Evolutionary conservation across 2,113 vertebrate species (phyloP).

Genomic region (Anhinga rufa): DNA sequence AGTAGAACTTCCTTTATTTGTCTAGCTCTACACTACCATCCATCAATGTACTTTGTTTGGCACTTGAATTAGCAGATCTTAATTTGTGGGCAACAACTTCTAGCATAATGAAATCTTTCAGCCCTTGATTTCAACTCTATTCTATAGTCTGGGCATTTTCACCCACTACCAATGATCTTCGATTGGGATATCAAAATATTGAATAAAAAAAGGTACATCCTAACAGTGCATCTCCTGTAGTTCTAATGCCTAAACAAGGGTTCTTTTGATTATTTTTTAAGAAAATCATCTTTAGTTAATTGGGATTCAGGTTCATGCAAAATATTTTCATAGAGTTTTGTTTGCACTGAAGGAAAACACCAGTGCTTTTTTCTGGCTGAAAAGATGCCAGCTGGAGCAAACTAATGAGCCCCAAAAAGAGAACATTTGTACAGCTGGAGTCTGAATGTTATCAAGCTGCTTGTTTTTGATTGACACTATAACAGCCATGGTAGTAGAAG

Average conservation of each 20-base stretch:
- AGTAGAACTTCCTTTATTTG: not conserved
- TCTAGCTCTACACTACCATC: not conserved
- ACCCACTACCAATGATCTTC: not conserved
- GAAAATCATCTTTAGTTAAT: not conserved
- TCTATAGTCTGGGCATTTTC: not conserved
- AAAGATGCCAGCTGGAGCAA: slow-evolving; percentile 31
- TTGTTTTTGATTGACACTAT: slow-evolving; percentile 24
- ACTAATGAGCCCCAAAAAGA: slow-evolving; percentile 33
- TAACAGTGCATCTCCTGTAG: not conserved
- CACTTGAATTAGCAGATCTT: slow-evolving; percentile 53
- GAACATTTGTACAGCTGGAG: slow-evolving; percentile 32
- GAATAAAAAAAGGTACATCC: not conserved
- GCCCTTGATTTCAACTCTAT: slow-evolving; percentile 25
- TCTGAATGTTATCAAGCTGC: slow-evolving; percentile 22
- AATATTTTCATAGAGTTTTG: not conserved
- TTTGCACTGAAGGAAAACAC: not conserved
- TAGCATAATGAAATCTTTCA: slow-evolving; percentile 25
- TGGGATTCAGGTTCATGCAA: not conserved
- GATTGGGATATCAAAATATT: not conserved
- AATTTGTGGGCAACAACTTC: slow-evolving; percentile 40
- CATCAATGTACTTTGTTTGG: slow-evolving; percentile 10
- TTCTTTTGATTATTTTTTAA: not conserved
- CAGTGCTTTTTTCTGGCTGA: not conserved
- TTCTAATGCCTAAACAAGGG: not conserved
- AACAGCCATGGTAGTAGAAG: not conserved